phyloP scores from a whole-genome alignment of 37 sponge, comb jelly and placozoan species.

The Aplysina aerophoba region DNA sequence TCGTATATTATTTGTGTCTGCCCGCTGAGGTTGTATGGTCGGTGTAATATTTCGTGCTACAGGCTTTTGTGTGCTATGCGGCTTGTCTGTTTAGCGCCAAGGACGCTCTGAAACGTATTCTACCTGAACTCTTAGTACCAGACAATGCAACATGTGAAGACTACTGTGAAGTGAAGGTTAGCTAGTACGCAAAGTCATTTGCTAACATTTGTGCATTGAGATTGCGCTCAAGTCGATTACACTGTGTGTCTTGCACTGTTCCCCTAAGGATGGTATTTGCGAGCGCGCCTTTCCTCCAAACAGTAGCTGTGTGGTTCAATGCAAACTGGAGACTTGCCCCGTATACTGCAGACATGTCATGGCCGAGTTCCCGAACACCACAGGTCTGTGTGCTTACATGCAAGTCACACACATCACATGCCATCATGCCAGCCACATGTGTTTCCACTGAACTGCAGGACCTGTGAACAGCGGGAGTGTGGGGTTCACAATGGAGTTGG shows the following conservation, averaged over 20 bases:
- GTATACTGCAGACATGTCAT: neutral
- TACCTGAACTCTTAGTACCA: neutral
- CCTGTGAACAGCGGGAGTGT: no score
- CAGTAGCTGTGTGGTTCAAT: neutral
- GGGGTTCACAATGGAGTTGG: no score
- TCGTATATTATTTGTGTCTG: no score
- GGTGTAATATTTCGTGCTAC: no score
- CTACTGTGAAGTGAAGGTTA: neutral
- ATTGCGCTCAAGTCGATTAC: no score
- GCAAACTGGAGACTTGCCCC: neutral
- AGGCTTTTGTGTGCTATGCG: conserved; percentile 34
- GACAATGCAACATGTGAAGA: neutral
- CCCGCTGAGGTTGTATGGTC: no score
- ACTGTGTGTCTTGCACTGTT: neutral
- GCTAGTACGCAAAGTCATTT: neutral
- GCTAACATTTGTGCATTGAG: neutral
- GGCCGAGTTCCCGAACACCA: no score
- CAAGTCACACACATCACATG: no score
- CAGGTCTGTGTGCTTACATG: no score
- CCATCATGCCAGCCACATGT: no score
- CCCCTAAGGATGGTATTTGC: conserved; percentile 4
- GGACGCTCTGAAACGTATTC: neutral
- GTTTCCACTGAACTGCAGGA: no score
- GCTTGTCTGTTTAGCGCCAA: neutral
- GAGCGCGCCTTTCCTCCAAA: conserved; percentile 10